phyloP scores from a whole-genome alignment of 2,888 invertebrate species.

The Mesorhabditis belari region DNA sequence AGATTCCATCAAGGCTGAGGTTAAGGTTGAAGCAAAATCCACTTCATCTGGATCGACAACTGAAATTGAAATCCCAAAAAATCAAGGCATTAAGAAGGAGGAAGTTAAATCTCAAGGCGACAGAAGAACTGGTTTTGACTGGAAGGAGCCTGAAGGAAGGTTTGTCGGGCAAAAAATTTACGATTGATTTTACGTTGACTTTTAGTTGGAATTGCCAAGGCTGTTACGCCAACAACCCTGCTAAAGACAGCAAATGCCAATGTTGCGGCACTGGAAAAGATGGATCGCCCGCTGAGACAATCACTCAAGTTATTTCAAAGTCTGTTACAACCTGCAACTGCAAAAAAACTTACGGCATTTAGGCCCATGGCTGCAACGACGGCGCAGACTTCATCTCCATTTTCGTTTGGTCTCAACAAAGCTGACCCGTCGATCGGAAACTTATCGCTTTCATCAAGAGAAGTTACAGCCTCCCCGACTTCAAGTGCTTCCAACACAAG shows the following conservation, averaged over 20 bases:
- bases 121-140: not conserved
- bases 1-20: not conserved
- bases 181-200: too few relatives aligned
- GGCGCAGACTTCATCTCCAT: slow-evolving; percentile 1
- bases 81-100: too few relatives aligned
- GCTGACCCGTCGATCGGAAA: not conserved
- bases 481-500: too few relatives aligned
- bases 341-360: too few relatives aligned
- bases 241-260: slow-evolving; percentile 11
- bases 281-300: slow-evolving; percentile 11
- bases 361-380: too few relatives aligned
- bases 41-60: slow-evolving; percentile 1
- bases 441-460: too few relatives aligned
- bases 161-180: too few relatives aligned
- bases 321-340: too few relatives aligned
- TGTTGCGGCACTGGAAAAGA: slow-evolving; percentile 30
- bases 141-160: not conserved
- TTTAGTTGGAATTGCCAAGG: slow-evolving; percentile 31
- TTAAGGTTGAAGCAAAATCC: slow-evolving; percentile 3
- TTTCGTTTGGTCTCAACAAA: slow-evolving; percentile 7
- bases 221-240: slow-evolving; percentile 22
- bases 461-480: too few relatives aligned
- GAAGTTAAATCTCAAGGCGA: too few relatives aligned
- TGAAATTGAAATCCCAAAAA: slow-evolving; percentile 2
- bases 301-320: too few relatives aligned